Conservation (phyloP, 1,140 invertebrate species). For the Drosophila oshimai region DNA sequence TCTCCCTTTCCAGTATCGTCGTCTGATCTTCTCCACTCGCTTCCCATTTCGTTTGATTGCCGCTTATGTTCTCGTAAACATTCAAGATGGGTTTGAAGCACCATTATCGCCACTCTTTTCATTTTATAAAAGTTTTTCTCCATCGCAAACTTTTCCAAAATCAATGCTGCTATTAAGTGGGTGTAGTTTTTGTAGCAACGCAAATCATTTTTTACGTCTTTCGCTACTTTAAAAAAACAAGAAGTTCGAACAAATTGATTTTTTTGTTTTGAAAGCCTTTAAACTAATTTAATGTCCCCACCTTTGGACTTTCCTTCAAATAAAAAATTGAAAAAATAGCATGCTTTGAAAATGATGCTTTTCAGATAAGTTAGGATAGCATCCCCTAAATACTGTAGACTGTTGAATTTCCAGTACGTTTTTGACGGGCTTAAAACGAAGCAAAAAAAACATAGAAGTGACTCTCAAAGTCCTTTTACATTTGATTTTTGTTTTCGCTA, state of each 20-base stretch:
- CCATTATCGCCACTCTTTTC: neutral
- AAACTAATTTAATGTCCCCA: too few relatives aligned
- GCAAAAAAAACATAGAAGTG: neutral
- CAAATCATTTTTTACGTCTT: too few relatives aligned
- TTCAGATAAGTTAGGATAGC: neutral
- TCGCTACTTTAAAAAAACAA: too few relatives aligned
- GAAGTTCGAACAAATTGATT: too few relatives aligned
- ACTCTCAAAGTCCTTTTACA: neutral
- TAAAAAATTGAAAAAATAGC: neutral
- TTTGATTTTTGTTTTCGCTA: neutral
- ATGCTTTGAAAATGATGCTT: neutral
- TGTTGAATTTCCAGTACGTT: neutral
- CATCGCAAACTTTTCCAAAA: neutral
- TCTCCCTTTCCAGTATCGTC: slow-evolving; percentile 52
- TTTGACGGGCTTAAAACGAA: neutral
- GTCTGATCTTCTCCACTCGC: slow-evolving; percentile 10
- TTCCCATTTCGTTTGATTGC: slow-evolving; percentile 32
- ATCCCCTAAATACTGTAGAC: too few relatives aligned
- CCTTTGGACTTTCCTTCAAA: neutral
- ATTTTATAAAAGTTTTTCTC: neutral
- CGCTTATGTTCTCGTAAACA: slow-evolving; percentile 37
- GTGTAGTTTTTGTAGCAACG: too few relatives aligned
- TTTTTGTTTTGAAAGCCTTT: too few relatives aligned
- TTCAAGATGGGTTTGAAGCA: neutral
- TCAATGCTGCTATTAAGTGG: too few relatives aligned